A percentile compares a stretch with the other conserved stretches of the same genome.
These are phyloP conservation scores for Eulithis testata DNA, from an alignment of 2,888 invertebrate species.

Conservation along the genomic window DNA sequence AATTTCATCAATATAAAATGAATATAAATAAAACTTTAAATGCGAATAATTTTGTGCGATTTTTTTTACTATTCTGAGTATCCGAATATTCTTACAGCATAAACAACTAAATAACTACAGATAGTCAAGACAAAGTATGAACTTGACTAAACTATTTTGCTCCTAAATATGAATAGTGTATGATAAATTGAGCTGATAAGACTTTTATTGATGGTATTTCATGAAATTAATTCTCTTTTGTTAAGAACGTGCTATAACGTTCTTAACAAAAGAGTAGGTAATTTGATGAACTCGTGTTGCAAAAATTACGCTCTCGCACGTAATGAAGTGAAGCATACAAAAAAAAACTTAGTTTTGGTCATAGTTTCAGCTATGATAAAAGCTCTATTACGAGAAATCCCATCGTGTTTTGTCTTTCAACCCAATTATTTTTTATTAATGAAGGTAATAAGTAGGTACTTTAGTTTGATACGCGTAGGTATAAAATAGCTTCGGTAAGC, in stretches of 20 bases:
- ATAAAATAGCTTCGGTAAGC: neutral
- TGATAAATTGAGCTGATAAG: neutral
- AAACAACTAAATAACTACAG: neutral
- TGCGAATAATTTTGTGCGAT: conserved; percentile 34
- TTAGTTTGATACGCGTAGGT: too few species aligned
- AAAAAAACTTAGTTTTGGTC: too few species aligned
- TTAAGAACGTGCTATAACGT: neutral
- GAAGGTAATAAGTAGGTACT: too few species aligned
- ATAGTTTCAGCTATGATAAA: too few species aligned
- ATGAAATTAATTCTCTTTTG: neutral
- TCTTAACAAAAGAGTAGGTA: too few species aligned
- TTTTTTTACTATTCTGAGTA: conserved; percentile 14
- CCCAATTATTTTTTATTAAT: neutral
- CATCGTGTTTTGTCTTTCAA: neutral
- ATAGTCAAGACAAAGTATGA: neutral
- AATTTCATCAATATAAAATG: conserved; percentile 33
- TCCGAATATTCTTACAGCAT: neutral
- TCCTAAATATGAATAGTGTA: conserved; percentile 10
- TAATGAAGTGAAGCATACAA: too few species aligned
- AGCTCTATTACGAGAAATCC: too few species aligned
- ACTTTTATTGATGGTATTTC: neutral
- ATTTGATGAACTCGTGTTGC: too few species aligned
- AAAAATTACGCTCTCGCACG: too few species aligned
- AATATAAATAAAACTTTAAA: conserved; percentile 30
- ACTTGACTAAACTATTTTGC: neutral